Evolutionary conservation across 1,140 invertebrate species (phyloP).

Genomic region (Notospermus geniculatus): DNA sequence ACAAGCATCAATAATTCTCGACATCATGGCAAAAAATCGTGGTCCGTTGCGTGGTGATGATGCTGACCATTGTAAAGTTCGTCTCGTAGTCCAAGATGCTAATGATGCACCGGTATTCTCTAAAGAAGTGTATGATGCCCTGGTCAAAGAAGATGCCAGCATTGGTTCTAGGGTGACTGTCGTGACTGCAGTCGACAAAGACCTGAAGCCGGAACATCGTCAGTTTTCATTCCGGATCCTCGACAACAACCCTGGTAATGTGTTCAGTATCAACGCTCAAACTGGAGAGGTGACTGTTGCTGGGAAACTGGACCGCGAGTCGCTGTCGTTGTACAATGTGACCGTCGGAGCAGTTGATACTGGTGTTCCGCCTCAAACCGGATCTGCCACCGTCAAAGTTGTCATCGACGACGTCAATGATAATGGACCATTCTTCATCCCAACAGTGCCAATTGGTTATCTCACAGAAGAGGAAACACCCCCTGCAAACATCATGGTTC

Average conservation of each 20-base stretch:
- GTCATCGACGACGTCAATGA: conserved; percentile 85
- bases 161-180: conserved; percentile 72
- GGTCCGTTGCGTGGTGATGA: conserved; percentile 91
- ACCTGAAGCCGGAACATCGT: conserved; percentile 86
- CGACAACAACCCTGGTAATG: conserved; percentile 74
- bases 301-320: conserved; percentile 83
- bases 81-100: conserved; percentile 89
- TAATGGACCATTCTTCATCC: conserved; percentile 82
- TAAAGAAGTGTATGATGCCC: conserved; percentile 70
- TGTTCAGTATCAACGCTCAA: conserved; percentile 86
- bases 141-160: conserved; percentile 71
- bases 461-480: conserved; percentile 85
- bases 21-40: conserved; percentile 90
- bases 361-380: conserved; percentile 73
- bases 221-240: conserved; percentile 90
- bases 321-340: conserved; percentile 70
- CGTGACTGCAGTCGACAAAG: conserved; percentile 86
- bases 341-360: conserved; percentile 89
- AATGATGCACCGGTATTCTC: conserved; percentile 93
- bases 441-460: conserved; percentile 73
- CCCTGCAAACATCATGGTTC: conserved; percentile 77
- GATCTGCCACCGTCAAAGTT: conserved; percentile 77
- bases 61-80: conserved; percentile 90
- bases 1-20: conserved; percentile 83
- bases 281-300: conserved; percentile 51